Evolutionary conservation across 2,888 invertebrate genomes (phyloP).

Genomic region (Trissolcus japonicus): DNA sequence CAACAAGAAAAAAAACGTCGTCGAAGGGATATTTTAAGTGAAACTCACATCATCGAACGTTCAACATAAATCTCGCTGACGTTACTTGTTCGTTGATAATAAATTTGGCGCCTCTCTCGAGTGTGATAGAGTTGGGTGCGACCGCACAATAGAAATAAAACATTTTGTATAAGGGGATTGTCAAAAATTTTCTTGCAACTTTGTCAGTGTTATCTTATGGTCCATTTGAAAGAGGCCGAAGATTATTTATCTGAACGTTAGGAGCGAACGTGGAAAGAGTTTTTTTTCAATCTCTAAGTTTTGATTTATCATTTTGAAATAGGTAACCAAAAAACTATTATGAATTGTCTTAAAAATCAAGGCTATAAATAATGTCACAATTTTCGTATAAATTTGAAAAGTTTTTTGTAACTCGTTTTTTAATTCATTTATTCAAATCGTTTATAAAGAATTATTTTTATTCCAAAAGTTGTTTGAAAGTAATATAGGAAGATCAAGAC

Average conservation of each 20-base stretch:
- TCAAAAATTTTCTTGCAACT: slow-evolving; percentile 21
- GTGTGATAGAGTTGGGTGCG: slow-evolving; percentile 5
- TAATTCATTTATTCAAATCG: too few relatives aligned
- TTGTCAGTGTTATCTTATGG: slow-evolving; percentile 24
- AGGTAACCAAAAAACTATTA: too few relatives aligned
- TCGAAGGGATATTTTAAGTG: slow-evolving; percentile 13
- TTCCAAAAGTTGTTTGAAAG: too few relatives aligned
- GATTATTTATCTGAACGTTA: slow-evolving; percentile 7
- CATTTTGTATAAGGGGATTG: slow-evolving; percentile 27
- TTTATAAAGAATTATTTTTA: too few relatives aligned
- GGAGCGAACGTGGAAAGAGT: too few relatives aligned
- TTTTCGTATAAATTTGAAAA: too few relatives aligned
- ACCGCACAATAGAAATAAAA: slow-evolving; percentile 38
- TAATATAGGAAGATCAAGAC: too few relatives aligned
- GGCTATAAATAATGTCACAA: too few relatives aligned
- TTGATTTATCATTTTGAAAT: too few relatives aligned
- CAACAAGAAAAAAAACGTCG: background rate
- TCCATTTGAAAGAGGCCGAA: slow-evolving; percentile 6
- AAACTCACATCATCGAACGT: slow-evolving; percentile 45
- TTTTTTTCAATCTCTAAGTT: too few relatives aligned
- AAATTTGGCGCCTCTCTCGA: slow-evolving; percentile 2
- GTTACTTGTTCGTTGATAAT: slow-evolving; percentile 13
- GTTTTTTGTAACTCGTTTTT: too few relatives aligned
- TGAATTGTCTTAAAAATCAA: too few relatives aligned
- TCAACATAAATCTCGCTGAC: slow-evolving; percentile 35